A percentile compares a stretch with the other conserved stretches of the same genome.
Conservation (phyloP, 2,113 vertebrate species). For the Alethe diademata region DNA sequence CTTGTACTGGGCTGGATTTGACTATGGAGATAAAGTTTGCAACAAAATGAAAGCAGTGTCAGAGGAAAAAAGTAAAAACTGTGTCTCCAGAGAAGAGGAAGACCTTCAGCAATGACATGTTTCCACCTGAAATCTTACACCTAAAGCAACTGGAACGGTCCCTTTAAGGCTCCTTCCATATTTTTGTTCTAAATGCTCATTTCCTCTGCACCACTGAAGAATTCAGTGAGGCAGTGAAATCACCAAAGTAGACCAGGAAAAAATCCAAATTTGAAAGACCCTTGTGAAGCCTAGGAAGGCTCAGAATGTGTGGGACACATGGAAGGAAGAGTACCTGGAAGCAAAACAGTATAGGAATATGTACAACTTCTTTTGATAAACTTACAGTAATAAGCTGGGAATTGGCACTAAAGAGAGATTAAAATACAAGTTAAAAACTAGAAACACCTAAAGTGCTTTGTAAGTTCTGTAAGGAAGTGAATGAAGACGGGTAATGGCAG, state of each 20-base stretch:
- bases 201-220: neutral
- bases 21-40: constrained; percentile 39
- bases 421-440: neutral
- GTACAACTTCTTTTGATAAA: neutral
- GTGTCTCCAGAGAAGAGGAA: constrained; percentile 19
- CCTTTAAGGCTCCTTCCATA: neutral
- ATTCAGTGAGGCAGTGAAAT: neutral
- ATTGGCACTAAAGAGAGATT: neutral
- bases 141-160: neutral
- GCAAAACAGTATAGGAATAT: neutral
- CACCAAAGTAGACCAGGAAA: neutral
- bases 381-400: neutral
- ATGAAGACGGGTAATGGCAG: neutral
- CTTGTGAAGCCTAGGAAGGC: neutral
- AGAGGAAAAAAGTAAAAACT: neutral
- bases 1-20: neutral
- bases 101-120: neutral
- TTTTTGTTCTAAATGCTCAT: neutral
- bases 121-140: constrained; percentile 1
- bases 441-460: neutral
- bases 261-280: neutral
- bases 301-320: neutral
- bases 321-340: neutral
- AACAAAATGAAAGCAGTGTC: neutral
- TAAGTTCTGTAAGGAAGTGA: neutral